Conservation (phyloP, 2,797 vertebrate species). For the Melanotaenia boesemani region DNA sequence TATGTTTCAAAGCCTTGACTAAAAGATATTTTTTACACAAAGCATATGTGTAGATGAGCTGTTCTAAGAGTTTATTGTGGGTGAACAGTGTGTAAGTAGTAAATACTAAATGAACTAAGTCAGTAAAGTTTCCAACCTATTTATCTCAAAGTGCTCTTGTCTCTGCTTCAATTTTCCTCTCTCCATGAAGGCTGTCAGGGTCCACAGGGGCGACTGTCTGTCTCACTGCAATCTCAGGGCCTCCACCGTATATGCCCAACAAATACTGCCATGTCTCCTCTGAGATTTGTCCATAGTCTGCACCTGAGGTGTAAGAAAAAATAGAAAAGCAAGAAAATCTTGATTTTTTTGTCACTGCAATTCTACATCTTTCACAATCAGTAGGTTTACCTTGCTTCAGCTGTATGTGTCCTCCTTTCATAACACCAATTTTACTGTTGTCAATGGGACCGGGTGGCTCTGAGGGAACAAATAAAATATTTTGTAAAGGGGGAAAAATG, state of each 20-base stretch:
- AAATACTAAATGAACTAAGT: neutral
- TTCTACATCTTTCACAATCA: neutral
- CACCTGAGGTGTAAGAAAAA: conserved; percentile 79
- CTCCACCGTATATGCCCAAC: conserved; percentile 90
- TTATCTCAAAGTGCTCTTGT: conserved; percentile 90
- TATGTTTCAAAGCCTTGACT: neutral
- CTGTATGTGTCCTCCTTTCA: conserved; percentile 92
- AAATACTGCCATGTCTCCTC: conserved; percentile 97
- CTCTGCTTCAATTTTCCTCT: conserved; percentile 97
- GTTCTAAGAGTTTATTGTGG: too few species aligned
- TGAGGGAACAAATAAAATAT: conserved; percentile 56
- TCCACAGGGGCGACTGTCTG: conserved; percentile 90
- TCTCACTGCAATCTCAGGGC: conserved; percentile 94
- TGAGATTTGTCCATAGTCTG: conserved; percentile 98
- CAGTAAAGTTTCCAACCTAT: conserved; percentile 43
- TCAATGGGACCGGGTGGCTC: conserved; percentile 96
- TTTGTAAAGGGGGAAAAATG: neutral
- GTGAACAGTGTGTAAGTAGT: neutral
- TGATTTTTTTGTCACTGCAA: neutral
- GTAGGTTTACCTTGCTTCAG: conserved; percentile 91
- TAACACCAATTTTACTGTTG: conserved; percentile 94
- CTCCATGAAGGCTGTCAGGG: conserved; percentile 86
- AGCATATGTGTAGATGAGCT: neutral
- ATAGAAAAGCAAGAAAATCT: neutral
- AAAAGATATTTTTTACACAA: conserved; percentile 12